A percentile compares a stretch with the other conserved stretches of the same genome.
phyloP scores from a whole-genome alignment of 2,797 vertebrate genomes.

The Acestrorhynchus altus region DNA sequence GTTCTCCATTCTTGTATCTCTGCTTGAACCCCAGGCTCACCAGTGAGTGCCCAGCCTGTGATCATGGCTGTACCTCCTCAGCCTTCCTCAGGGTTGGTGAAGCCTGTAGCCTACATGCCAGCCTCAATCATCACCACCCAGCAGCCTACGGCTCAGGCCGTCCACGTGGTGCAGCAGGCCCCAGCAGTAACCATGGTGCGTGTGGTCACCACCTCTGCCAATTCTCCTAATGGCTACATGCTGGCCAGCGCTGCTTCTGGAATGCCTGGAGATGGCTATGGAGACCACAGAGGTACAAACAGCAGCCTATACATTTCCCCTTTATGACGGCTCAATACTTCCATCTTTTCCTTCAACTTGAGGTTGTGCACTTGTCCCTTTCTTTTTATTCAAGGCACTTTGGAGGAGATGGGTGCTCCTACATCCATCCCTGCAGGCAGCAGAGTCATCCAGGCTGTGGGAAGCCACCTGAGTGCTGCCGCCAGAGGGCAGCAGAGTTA shows the following conservation, averaged over 20 bases:
- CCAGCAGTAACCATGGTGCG: conserved; percentile 94
- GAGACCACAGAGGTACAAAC: conserved; percentile 79
- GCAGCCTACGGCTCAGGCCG: conserved; percentile 83
- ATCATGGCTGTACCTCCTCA: conserved; percentile 92
- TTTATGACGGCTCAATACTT: neutral
- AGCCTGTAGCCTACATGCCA: conserved; percentile 89
- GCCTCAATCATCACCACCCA: conserved; percentile 84
- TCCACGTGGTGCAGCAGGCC: conserved; percentile 90
- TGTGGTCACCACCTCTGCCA: conserved; percentile 85
- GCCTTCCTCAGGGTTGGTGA: conserved; percentile 80
- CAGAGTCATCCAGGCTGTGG: conserved; percentile 91
- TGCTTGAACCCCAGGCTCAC: conserved; percentile 81
- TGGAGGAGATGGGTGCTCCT: conserved; percentile 78
- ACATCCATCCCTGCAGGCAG: conserved; percentile 81
- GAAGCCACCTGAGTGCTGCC: conserved; percentile 80
- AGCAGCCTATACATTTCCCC: neutral
- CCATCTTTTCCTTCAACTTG: neutral
- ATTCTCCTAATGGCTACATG: conserved; percentile 91
- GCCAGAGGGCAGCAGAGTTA: conserved; percentile 80
- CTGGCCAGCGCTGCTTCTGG: conserved; percentile 75
- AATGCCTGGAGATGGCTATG: conserved; percentile 73
- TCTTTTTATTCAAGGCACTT: conserved; percentile 44
- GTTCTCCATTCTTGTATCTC: neutral
- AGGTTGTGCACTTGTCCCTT: neutral
- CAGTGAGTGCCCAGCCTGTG: conserved; percentile 91